Percentiles rank a stretch among this genome's conserved stretches.
Evolutionary conservation across 2,888 invertebrate species (phyloP).

Genomic region (Cheilosia urbana): DNA sequence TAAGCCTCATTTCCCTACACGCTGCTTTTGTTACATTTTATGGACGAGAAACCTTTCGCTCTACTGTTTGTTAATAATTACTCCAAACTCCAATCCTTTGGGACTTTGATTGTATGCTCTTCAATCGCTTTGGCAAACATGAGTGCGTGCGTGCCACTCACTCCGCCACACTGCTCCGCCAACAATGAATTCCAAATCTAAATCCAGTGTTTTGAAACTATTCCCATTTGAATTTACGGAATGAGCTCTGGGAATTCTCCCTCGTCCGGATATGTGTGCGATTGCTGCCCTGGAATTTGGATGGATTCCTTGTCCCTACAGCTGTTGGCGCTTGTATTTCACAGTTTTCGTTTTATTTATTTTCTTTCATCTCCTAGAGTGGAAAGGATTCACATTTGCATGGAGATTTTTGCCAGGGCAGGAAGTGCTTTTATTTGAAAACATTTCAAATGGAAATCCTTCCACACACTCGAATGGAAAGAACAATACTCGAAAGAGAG

Average conservation of each 20-base stretch:
- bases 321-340: conserved; percentile 66
- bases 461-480: conserved; percentile 38
- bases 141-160: not conserved
- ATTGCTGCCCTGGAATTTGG: conserved; percentile 59
- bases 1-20: conserved; percentile 49
- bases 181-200: conserved; percentile 27
- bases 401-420: not conserved
- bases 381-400: conserved; percentile 42
- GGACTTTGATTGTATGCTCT: conserved; percentile 56
- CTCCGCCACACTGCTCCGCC: not conserved
- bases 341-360: conserved; percentile 34
- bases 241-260: conserved; percentile 57
- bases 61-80: conserved; percentile 69
- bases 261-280: conserved; percentile 41
- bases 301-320: conserved; percentile 70
- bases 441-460: conserved; percentile 57
- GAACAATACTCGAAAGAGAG: conserved; percentile 29
- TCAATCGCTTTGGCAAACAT: conserved; percentile 42
- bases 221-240: conserved; percentile 66
- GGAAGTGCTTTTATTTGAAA: conserved; percentile 31
- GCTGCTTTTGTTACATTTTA: conserved; percentile 33
- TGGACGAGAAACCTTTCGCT: conserved; percentile 29
- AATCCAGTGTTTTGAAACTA: conserved; percentile 61
- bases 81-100: conserved; percentile 70
- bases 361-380: not conserved